Evolutionary conservation across 1,140 invertebrate genomes (phyloP), one percentile per base, ranked within the genome.

Genomic region (Druon quercuslanigerum): DNA sequence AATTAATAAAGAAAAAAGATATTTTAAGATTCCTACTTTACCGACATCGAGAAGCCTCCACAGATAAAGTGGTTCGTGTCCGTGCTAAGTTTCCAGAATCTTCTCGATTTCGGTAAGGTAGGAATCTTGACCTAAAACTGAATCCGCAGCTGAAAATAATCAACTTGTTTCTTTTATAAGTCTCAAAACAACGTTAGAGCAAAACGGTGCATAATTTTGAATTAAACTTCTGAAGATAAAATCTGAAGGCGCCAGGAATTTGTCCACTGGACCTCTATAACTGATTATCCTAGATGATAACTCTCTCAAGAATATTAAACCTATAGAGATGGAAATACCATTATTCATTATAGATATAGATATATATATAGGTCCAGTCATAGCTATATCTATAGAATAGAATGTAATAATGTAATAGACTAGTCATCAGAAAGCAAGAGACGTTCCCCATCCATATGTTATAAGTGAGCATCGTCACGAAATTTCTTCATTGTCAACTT

Each of bases 401-500:
- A 66, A 40, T 40, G 4, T 12, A 66, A 66, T 66, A 66, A 40
- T 66, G 33, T 66, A 66, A 66, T 25, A 66, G 33, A 33, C 60
- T 66, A 66, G 60, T 66, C 60, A 66, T 66, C 60, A 66, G 57
- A 66, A 33, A 66, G 20, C 57, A 66, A 0, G 25, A 66, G 46
- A 66, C 33, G 13, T 40, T 66, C 60, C 33, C 60, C 57, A 60
- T 66, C 46, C 57, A 66, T 66, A 40, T 60, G 3, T 33, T 66
- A 66, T 66, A 25, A 13, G 14, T 66, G 13, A 66, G 57, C 60
- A 66, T 14, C 33, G 60, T 66, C 60, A 40, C 60, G 60, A 66
- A 66, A 66, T 66, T 66, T 66, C 33, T 66, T 66, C 60, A 66
- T 66, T 66, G 60, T 66, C 60, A 66, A 66, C 60, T 66, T 46